These are phyloP conservation scores for Zaprionus lineosus DNA, from an alignment of 2,888 invertebrate species.

Conservation along the genomic window DNA sequence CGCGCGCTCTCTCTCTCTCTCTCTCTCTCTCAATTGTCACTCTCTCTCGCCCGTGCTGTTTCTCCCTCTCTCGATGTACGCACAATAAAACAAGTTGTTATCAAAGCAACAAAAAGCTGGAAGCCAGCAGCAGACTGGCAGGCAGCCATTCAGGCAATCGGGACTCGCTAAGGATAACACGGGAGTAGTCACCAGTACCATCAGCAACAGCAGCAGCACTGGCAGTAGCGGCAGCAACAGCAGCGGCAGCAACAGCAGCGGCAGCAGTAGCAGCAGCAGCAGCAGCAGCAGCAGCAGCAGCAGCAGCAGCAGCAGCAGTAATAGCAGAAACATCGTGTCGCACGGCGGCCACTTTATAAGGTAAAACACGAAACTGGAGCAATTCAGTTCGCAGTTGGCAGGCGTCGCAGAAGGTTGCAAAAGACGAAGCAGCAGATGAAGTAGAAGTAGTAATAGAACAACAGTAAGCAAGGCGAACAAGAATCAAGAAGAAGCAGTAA, in stretches of 20 bases:
- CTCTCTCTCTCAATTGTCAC: neutral
- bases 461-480: no score
- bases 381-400: slow-evolving; percentile 80
- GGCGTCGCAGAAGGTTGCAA: slow-evolving; percentile 75
- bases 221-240: neutral
- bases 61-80: slow-evolving; percentile 21
- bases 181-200: slow-evolving; percentile 37
- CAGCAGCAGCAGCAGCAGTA: slow-evolving; percentile 8
- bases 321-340: slow-evolving; percentile 14
- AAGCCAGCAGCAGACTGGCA: slow-evolving; percentile 31
- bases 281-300: neutral
- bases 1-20: neutral
- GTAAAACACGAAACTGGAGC: slow-evolving; percentile 71
- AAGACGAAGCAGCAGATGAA: neutral
- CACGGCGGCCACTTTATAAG: slow-evolving; percentile 58
- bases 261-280: slow-evolving; percentile 19
- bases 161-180: slow-evolving; percentile 67
- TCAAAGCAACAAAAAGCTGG: slow-evolving; percentile 64
- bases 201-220: slow-evolving; percentile 18
- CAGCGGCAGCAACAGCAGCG: slow-evolving; percentile 4
- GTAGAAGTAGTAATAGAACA: no score
- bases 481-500: no score
- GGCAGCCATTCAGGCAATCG: slow-evolving; percentile 15
- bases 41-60: slow-evolving; percentile 2
- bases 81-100: slow-evolving; percentile 56